These are phyloP conservation scores for Fragum fragum DNA, from an alignment of 2,888 invertebrate species.

Conservation along the genomic window DNA sequence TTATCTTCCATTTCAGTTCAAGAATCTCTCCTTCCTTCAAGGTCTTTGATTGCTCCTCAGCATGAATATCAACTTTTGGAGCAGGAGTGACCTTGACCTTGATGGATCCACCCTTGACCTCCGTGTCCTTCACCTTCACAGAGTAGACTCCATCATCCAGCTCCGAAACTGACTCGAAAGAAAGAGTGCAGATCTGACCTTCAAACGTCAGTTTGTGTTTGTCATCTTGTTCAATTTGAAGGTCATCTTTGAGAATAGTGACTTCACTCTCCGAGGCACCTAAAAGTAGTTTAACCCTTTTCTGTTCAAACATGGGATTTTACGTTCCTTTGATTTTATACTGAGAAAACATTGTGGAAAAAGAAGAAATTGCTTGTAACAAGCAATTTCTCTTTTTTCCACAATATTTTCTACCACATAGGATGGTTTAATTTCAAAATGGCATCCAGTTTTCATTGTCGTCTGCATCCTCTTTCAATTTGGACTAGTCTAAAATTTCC, in stretches of 20 bases:
- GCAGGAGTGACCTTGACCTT: conserved; percentile 14
- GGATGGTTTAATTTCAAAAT: no score
- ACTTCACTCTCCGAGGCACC: conserved; percentile 20
- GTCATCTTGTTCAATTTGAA: conserved; percentile 9
- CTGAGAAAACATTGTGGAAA: no score
- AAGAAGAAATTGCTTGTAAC: no score
- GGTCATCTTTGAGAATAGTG: conserved; percentile 4
- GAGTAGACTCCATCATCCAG: conserved; percentile 15
- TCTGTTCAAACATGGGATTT: no score
- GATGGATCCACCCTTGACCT: conserved; percentile 12
- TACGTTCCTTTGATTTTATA: no score
- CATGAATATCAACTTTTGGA: conserved; percentile 15
- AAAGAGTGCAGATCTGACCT: conserved; percentile 12
- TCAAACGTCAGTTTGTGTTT: conserved; percentile 33
- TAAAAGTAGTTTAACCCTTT: no score
- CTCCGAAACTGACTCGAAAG: conserved; percentile 13
- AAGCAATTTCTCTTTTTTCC: no score
- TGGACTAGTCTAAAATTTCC: no score
- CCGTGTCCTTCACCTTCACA: conserved; percentile 20
- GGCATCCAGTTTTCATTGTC: no score
- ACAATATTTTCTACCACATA: no score
- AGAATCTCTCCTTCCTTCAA: conserved; percentile 40
- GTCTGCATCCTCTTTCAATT: no score
- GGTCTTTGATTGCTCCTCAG: conserved; percentile 7
- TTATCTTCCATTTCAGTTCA: conserved; percentile 39